Evolutionary conservation across 2,797 vertebrate genomes (phyloP).

Genomic region (Forpus xanthops): DNA sequence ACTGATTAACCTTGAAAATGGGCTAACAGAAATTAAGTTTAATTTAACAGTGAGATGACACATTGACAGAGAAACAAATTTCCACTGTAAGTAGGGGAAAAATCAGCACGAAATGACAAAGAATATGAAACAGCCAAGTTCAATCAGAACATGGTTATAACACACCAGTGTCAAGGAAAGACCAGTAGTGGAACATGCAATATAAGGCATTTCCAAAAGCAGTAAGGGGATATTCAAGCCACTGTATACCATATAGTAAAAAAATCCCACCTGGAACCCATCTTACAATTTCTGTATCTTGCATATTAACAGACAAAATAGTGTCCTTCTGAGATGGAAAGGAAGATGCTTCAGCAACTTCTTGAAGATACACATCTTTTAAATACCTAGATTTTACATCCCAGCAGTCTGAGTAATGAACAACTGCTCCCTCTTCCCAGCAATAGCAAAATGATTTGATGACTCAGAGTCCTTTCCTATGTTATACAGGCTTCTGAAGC

Average conservation of each 20-base stretch:
- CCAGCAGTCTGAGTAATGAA: neutral
- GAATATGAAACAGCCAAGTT: neutral
- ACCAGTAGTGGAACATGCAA: neutral
- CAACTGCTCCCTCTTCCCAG: neutral
- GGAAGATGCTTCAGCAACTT: neutral
- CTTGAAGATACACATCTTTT: neutral
- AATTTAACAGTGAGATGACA: neutral
- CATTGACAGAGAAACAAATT: neutral
- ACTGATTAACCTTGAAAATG: neutral
- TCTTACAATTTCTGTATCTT: neutral
- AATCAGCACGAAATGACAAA: neutral
- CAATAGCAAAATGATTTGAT: neutral
- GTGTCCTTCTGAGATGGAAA: neutral
- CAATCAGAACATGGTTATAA: neutral
- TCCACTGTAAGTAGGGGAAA: neutral
- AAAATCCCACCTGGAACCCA: neutral
- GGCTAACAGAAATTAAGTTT: neutral
- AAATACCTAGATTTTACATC: neutral
- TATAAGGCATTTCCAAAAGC: neutral
- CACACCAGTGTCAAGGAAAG: neutral
- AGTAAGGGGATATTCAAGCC: neutral
- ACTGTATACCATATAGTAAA: neutral
- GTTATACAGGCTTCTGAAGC: neutral
- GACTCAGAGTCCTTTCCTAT: neutral
- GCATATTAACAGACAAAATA: neutral